These are phyloP conservation scores for Balanococcus diminutus DNA, from an alignment of 2,888 invertebrate genomes.

Conservation along the genomic window DNA sequence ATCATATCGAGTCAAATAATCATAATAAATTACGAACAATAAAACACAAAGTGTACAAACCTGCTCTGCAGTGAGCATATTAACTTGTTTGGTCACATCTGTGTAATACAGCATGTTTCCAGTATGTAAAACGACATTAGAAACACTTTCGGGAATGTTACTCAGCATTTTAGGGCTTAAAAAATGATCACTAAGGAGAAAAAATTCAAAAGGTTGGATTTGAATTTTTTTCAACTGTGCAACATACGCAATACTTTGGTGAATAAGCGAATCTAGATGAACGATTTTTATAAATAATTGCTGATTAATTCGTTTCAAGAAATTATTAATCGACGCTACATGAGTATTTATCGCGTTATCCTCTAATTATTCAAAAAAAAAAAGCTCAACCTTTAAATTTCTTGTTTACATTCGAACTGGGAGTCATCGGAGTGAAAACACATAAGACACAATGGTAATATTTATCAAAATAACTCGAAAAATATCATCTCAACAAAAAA, in stretches of 20 bases:
- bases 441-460: too few species aligned
- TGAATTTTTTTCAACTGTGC: background rate
- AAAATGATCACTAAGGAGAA: too few species aligned
- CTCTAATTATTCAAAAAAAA: too few species aligned
- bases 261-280: background rate
- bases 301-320: background rate
- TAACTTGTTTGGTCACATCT: constrained; percentile 83
- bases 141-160: constrained; percentile 54
- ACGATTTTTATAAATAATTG: too few species aligned
- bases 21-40: background rate
- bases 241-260: background rate
- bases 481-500: too few species aligned
- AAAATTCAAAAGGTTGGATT: too few species aligned
- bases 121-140: constrained; percentile 71
- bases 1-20: too few species aligned
- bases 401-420: too few species aligned
- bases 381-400: too few species aligned
- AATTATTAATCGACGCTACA: background rate
- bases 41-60: constrained; percentile 64
- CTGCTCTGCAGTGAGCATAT: constrained; percentile 86
- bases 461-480: too few species aligned
- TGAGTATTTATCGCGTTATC: background rate
- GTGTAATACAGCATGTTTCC: constrained; percentile 88
- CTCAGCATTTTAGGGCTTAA: constrained; percentile 25
- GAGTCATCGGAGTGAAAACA: too few species aligned